These are phyloP conservation scores for Drosophila lacicola DNA, from an alignment of 2,888 invertebrate species.

Conservation along the genomic window DNA sequence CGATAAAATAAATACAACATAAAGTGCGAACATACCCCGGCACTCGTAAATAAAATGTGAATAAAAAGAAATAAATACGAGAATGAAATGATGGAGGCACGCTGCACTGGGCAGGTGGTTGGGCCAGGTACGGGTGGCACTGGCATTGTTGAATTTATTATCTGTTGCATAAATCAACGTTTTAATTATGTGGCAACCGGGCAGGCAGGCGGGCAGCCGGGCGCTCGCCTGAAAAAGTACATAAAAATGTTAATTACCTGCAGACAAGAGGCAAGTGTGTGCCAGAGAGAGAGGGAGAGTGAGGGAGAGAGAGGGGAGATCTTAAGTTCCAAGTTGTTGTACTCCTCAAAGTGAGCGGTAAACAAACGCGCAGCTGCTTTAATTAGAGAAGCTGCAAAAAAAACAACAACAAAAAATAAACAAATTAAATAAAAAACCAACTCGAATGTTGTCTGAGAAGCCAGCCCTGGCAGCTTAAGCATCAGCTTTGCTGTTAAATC, in stretches of 20 bases:
- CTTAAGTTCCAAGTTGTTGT: conserved; percentile 14
- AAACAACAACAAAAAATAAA: not conserved
- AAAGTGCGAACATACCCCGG: conserved; percentile 23
- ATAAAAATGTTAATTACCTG: conserved; percentile 76
- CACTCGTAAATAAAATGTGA: conserved; percentile 33
- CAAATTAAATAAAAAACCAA: not conserved
- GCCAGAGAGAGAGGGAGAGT: not conserved
- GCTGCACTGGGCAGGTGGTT: conserved; percentile 6
- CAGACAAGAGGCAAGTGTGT: conserved; percentile 27
- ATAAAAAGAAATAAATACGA: conserved; percentile 21
- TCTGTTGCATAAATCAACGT: conserved; percentile 66
- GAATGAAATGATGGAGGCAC: conserved; percentile 9
- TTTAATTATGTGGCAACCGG: conserved; percentile 70
- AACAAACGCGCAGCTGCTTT: conserved; percentile 46
- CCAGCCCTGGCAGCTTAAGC: conserved; percentile 4
- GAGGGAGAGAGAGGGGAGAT: not conserved
- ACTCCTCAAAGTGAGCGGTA: conserved; percentile 44
- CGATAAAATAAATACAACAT: conserved; percentile 49
- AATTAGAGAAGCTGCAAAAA: conserved; percentile 38
- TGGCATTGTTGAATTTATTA: conserved; percentile 66
- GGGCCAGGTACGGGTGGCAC: not conserved
- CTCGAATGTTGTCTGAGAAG: conserved; percentile 14
- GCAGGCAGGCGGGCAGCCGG: conserved; percentile 24
- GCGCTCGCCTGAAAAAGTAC: conserved; percentile 53
- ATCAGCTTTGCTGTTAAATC: conserved; percentile 48